A percentile compares a stretch with the other conserved stretches of the same genome.
Evolutionary conservation across 1,140 invertebrate species (phyloP).

Genomic region (Lepidurus apus): DNA sequence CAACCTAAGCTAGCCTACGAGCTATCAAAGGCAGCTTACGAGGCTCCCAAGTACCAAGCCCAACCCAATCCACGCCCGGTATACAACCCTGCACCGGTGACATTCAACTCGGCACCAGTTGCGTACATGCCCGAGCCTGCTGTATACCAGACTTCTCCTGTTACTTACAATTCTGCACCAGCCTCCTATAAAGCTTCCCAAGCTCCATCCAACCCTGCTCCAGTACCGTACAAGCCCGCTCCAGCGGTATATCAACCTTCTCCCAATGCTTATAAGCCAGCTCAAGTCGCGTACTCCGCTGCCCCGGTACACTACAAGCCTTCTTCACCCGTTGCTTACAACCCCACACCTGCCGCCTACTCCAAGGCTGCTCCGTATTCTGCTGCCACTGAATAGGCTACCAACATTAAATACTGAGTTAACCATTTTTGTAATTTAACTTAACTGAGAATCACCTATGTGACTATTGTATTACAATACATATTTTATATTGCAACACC

Average conservation of each 20-base stretch:
- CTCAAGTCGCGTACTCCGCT: not conserved
- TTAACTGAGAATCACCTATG: no score
- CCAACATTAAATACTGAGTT: not conserved
- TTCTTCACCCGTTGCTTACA: not conserved
- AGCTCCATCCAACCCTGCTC: no score
- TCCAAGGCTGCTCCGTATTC: not conserved
- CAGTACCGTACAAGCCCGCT: no score
- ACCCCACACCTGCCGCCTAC: not conserved
- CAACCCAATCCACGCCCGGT: not conserved
- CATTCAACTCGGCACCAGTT: not conserved
- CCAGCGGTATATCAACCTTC: not conserved
- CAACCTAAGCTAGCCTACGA: not conserved
- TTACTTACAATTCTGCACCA: no score
- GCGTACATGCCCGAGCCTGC: not conserved
- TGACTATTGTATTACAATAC: no score
- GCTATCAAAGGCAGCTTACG: not conserved
- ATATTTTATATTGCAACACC: no score
- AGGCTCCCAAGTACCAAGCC: not conserved
- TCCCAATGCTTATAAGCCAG: not conserved
- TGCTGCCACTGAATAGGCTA: not conserved
- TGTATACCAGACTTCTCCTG: not conserved
- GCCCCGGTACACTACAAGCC: no score
- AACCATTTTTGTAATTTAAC: not conserved
- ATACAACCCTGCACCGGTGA: not conserved
- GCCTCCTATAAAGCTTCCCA: no score